Percentiles rank a stretch among this genome's conserved stretches.
Evolutionary conservation across 2,888 invertebrate species (phyloP).

Genomic region (Oscheius sp.): DNA sequence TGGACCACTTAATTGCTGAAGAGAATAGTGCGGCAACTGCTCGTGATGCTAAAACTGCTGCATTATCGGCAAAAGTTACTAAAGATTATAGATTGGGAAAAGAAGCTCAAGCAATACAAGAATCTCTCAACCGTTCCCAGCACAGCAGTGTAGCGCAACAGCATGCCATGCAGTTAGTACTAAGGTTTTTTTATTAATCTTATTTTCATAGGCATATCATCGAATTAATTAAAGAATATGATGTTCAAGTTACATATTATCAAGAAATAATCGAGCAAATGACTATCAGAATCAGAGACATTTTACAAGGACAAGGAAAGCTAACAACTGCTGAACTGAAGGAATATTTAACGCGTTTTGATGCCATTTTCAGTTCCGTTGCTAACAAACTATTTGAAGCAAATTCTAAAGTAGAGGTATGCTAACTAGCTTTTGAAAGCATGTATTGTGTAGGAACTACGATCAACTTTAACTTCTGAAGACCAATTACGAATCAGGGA

Average conservation of each 20-base stretch:
- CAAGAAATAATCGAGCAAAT: conserved; percentile 30
- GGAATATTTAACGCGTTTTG: conserved; percentile 25
- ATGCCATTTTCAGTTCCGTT: conserved; percentile 25
- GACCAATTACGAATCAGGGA: conserved; percentile 1
- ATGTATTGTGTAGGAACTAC: conserved; percentile 19
- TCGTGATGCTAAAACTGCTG: conserved; percentile 2
- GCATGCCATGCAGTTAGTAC: conserved; percentile 28
- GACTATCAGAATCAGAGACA: conserved; percentile 18
- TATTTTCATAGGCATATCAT: conserved; percentile 30
- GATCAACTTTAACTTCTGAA: not conserved
- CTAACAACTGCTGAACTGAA: conserved; percentile 24
- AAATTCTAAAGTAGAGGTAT: conserved; percentile 24
- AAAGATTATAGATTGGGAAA: conserved; percentile 26
- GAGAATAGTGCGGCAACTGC: not conserved
- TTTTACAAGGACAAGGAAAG: conserved; percentile 24
- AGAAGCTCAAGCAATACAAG: conserved; percentile 27
- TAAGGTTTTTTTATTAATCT: not conserved
- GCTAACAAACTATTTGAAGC: conserved; percentile 30
- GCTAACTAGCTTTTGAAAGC: not conserved
- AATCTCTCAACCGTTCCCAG: not conserved
- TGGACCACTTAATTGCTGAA: conserved; percentile 19
- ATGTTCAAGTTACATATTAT: conserved; percentile 24
- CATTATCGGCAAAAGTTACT: conserved; percentile 1
- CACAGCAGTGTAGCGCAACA: conserved; percentile 11
- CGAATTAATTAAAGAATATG: conserved; percentile 31